Conservation (phyloP, 1,140 invertebrate genomes). For the Latrodectus geometricus region DNA sequence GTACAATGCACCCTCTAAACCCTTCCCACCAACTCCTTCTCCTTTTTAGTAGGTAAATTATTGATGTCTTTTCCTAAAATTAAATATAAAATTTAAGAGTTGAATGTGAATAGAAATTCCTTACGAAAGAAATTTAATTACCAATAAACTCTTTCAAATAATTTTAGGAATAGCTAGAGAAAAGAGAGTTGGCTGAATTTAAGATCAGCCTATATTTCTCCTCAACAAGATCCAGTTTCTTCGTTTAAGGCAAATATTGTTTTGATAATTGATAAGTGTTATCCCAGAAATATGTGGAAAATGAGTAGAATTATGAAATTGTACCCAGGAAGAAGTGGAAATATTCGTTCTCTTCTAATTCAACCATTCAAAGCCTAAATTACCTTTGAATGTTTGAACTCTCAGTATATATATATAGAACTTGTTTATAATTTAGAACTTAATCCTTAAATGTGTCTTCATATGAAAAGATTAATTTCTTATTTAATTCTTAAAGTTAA, state of each 20-base stretch:
- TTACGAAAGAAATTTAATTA: slow-evolving; percentile 17
- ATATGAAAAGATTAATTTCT: too few species aligned
- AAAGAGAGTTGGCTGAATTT: slow-evolving; percentile 3
- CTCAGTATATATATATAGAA: background rate
- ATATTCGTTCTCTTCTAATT: slow-evolving; percentile 6
- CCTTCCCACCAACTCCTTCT: slow-evolving; percentile 64
- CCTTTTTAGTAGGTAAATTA: slow-evolving; percentile 63
- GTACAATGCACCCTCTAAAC: slow-evolving; percentile 64
- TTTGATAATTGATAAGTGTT: background rate
- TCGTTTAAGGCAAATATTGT: background rate
- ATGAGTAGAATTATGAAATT: slow-evolving; percentile 7
- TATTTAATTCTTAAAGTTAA: too few species aligned
- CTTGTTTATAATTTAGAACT: too few species aligned
- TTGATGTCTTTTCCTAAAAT: background rate
- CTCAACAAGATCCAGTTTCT: background rate
- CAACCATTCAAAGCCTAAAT: background rate
- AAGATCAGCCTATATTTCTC: background rate
- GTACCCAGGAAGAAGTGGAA: slow-evolving; percentile 1
- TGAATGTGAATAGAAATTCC: slow-evolving; percentile 7
- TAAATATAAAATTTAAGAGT: background rate
- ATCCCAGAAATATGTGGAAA: slow-evolving; percentile 7
- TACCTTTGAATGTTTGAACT: too few species aligned
- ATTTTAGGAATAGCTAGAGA: background rate
- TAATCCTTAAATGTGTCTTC: too few species aligned
- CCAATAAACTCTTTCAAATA: slow-evolving; percentile 13